Evolutionary conservation across 2,888 invertebrate species (phyloP).

Genomic region (Mythimna ferrago): DNA sequence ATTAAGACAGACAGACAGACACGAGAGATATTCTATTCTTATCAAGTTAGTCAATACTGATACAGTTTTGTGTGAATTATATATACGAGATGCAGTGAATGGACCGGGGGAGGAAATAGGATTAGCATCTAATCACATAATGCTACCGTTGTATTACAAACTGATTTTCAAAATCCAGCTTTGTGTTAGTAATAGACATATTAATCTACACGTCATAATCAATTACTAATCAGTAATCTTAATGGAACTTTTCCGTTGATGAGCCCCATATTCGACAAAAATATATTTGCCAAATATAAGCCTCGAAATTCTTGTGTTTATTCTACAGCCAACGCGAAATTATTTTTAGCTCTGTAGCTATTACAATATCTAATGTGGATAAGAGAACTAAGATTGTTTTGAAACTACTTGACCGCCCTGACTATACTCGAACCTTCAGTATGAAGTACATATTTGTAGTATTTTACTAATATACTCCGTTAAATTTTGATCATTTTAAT

Average conservation of each 20-base stretch:
- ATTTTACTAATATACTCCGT: too few species aligned
- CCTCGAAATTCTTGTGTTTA: background rate
- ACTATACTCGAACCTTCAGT: too few species aligned
- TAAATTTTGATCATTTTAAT: too few species aligned
- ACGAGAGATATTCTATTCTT: background rate
- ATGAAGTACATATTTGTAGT: too few species aligned
- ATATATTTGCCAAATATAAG: background rate
- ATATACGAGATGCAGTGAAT: background rate
- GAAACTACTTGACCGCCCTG: too few species aligned
- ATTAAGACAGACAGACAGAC: background rate
- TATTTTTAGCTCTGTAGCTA: background rate
- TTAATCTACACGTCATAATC: background rate
- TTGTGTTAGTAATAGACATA: background rate
- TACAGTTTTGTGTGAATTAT: background rate
- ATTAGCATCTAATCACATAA: background rate
- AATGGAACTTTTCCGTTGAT: background rate
- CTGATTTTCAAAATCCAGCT: background rate
- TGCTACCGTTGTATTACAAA: background rate
- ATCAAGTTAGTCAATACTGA: too few species aligned
- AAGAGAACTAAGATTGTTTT: too few species aligned
- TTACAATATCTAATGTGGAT: background rate
- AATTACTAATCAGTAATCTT: background rate
- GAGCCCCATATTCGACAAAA: slow-evolving; percentile 5
- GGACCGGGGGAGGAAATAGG: background rate
- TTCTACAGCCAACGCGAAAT: background rate